Base-by-base conservation (phyloP, 2,113 vertebrate species). In the Solea solea region DNA sequence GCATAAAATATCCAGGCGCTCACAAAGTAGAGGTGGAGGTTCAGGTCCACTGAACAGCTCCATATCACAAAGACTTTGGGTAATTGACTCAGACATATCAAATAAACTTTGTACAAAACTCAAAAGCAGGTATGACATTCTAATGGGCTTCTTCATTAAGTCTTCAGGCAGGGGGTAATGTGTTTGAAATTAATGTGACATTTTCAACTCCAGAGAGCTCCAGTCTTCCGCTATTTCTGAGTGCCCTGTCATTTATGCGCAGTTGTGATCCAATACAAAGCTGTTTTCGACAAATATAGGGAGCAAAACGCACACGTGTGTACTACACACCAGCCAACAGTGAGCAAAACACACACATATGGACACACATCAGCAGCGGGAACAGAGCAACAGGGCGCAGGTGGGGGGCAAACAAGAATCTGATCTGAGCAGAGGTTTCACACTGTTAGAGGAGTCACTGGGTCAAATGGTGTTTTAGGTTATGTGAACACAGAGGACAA, bases 91-190 rank as follows among this genome's bases (percentile, higher is more conserved):
- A 93, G 94, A 94, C 94, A 83, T 93, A 94, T 94, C 86, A 94
- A 96, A 96, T 94, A 94, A 95, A 95, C 92, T 95, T 96, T 93
- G 87, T 81, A 77, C 92, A 94, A 93, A 95, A 95, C 93, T 95
- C 93, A 92, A 87, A 89, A 95, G 94, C 92, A 96, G 94, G 94
- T 95, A 94, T 95, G 95, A 96, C 95, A 95, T 93, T 94, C 94
- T 95, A 96, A 95, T 95, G 93, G 91, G 86, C 71, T 87, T 89
- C 91, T 95, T 95, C 93, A 95, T 95, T 95, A 94, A 93, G 88
- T 86, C 87, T 93, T 95, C 93, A 83, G 86, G 91, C 91, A 76
- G 62, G 69, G 69, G 45, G 87, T 93, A 94, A 95, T 93, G 91
- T 93, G 93, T 95, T 94, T 94, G 93, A 93, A 95, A 94, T 95